Evolutionary conservation across 2,888 invertebrate genomes (phyloP), one percentile per base, ranked within the genome.

Genomic region (Sycophila texana): DNA sequence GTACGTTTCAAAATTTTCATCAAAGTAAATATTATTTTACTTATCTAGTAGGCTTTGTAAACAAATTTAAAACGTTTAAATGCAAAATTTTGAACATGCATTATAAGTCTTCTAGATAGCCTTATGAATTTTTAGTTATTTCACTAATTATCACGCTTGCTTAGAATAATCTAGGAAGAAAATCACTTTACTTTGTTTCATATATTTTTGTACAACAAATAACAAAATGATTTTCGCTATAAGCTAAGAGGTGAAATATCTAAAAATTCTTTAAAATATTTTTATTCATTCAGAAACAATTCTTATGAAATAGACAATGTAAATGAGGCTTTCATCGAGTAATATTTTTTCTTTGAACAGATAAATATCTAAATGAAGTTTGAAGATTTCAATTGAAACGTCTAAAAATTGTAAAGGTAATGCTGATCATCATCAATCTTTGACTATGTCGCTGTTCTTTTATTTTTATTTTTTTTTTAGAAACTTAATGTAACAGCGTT

Each of bases 391-490:
- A 63, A 47, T 66, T 72, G 49, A 58, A 39, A 14, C 26, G 16
- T 74, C 20, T 55, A 61, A 70, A 20, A 78, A 67, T 55, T 49
- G 49, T 55, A 74, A 55, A 57, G 49, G 55, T 60, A 74, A 26
- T 74, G 67, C 74, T 74, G 72, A 81, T 55, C 65, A 58, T 71
- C 66, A 77, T 81, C 77, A 74, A 78, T 77, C 22, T 78, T 79
- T 78, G 67, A 81, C 68, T 72, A 68, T 72, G 30, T 79, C 76
- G 74, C 73, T 81, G 51, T 71, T 80, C 39, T 63, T 77, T 77
- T 75, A 67, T 71, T 82, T 79, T 79, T 63, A 74, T 77, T 75
- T 63, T 71, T 82, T 79, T 79, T 80, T 63, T 67, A 77, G 55
- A 22, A 72, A 76, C 47, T 77, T 73, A 70, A 68, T 57, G 55